Evolutionary conservation across 2,888 invertebrate species (phyloP).

Genomic region (Doris montereyensis): DNA sequence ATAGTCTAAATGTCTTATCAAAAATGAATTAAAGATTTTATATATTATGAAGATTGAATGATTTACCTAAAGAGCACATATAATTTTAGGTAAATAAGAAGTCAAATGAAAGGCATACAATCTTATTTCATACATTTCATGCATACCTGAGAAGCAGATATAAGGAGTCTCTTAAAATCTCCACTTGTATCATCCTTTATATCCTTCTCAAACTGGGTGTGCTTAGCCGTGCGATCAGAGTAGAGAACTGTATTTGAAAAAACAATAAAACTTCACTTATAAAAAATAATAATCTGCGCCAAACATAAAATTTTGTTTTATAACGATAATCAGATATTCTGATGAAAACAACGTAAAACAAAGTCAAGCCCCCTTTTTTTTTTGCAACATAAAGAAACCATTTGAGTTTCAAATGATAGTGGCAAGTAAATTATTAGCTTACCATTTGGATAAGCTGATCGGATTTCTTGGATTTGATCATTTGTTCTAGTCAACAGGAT

Average conservation of each 20-base stretch:
- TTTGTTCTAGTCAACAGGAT: conserved; percentile 70
- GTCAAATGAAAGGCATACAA: not conserved
- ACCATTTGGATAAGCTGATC: conserved; percentile 56
- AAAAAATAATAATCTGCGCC: too few species aligned
- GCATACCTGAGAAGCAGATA: conserved; percentile 77
- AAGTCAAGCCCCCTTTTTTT: too few species aligned
- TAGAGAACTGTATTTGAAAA: conserved; percentile 33
- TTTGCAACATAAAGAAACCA: too few species aligned
- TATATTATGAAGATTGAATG: too few species aligned
- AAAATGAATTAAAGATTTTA: too few species aligned
- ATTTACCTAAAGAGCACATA: too few species aligned
- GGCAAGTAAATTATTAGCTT: not conserved
- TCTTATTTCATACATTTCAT: not conserved
- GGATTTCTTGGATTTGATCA: conserved; percentile 65
- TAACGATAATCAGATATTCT: too few species aligned
- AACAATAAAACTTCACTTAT: too few species aligned
- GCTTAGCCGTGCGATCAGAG: conserved; percentile 38
- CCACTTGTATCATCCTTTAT: conserved; percentile 91
- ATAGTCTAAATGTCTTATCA: too few species aligned
- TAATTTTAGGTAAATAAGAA: too few species aligned
- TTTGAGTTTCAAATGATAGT: not conserved
- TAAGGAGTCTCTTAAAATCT: conserved; percentile 89
- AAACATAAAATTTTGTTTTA: too few species aligned
- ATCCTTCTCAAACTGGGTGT: conserved; percentile 81
- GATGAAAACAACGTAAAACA: too few species aligned